Evolutionary conservation across 2,888 invertebrate genomes (phyloP), one percentile per base, ranked within the genome.

Genomic region (Napeogenes inachia): DNA sequence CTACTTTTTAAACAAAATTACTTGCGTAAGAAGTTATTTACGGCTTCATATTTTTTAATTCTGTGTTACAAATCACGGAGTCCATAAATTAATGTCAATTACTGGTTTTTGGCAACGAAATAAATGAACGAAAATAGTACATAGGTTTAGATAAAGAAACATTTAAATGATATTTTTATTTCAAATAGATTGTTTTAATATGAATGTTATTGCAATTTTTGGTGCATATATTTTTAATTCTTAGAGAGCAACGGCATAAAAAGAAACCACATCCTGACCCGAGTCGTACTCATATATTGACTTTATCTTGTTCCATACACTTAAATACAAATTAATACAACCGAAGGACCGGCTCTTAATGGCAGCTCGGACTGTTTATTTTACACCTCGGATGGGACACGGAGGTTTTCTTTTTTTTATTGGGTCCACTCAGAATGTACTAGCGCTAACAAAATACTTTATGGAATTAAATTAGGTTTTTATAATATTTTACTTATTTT

Each of bases 271-370:
- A 62, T 68, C 79, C 65, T 75, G 80, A 80, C 79, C 81, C 76
- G 72, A 68, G 58, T 68, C 78, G 81, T 78, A 78, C 81, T 81
- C 85, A 84, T 88, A 89, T 89, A 89, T 89, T 89, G 84, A 83
- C 79, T 87, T 89, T 89, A 89, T 89, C 89, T 89, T 89, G 89
- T 89, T 84, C 87, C 87, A 85, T 89, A 89, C 89, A 89, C 89
- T 89, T 90, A 88, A 90, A 90, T 89, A 90, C 89, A 90, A 90
- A 90, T 90, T 90, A 90, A 90, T 90, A 89, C 89, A 89, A 84
- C 78, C 83, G 75, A 80, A 83, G 87, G 83, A 82, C 82, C 83
- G 81, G 82, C 72, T 77, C 87, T 84, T 89, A 88, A 90, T 88
- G 87, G 89, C 82, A 78, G 79, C 72, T 75, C 73, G 75, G 82